These are phyloP conservation scores for Mixornis gularis DNA, from an alignment of 2,113 vertebrate genomes.

Conservation along the genomic window DNA sequence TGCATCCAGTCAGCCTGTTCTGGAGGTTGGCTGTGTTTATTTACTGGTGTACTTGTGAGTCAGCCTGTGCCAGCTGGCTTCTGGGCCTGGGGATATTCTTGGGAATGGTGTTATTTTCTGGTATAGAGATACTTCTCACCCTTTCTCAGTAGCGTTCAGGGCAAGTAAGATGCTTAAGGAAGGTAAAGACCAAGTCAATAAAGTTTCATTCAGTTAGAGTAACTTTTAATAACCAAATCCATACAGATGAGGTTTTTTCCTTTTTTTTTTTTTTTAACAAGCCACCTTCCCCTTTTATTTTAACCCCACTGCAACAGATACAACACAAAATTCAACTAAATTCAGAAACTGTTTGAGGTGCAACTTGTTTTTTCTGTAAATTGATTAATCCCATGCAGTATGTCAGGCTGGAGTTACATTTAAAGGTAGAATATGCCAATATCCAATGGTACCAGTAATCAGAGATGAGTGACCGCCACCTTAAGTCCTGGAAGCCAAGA, in stretches of 20 bases:
- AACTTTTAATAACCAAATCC: not conserved
- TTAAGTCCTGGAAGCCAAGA: not conserved
- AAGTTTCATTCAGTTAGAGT: not conserved
- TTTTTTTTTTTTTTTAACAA: not conserved
- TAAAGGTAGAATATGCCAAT: not conserved
- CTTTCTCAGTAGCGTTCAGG: not conserved
- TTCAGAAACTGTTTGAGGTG: not conserved
- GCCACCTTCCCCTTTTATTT: not conserved
- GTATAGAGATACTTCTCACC: not conserved
- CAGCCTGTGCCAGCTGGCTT: not conserved
- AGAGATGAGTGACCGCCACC: not conserved
- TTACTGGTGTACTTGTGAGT: not conserved
- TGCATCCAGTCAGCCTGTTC: not conserved
- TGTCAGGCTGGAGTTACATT: not conserved
- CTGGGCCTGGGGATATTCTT: not conserved
- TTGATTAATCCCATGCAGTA: not conserved
- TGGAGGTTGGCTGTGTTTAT: not conserved
- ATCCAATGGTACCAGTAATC: not conserved
- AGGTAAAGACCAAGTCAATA: not conserved
- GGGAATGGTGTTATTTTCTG: not conserved
- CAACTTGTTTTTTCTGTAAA: not conserved
- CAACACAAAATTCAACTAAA: not conserved
- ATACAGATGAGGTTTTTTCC: accelerated
- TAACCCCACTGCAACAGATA: not conserved
- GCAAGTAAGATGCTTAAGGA: not conserved